phyloP scores from a whole-genome alignment of 2,888 invertebrate species.

The Drosophila prostipennis region DNA sequence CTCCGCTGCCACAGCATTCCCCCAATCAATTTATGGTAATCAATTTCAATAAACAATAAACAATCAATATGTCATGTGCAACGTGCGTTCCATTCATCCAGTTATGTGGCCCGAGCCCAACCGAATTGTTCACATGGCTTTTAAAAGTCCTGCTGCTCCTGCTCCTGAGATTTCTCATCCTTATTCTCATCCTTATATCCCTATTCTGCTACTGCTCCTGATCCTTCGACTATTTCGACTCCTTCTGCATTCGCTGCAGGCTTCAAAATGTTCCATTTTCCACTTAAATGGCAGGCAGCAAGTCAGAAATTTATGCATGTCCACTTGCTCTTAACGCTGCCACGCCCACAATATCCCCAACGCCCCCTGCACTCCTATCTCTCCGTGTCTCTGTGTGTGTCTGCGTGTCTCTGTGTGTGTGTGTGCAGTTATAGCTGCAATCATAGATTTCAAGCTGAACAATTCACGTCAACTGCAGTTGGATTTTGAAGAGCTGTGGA shows the following conservation, averaged over 20 bases:
- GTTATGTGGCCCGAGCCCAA: neutral
- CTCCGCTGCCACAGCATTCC: constrained; percentile 24
- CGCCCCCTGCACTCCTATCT: constrained; percentile 2
- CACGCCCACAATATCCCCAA: constrained; percentile 11
- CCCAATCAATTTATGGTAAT: constrained; percentile 74
- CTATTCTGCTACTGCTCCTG: neutral
- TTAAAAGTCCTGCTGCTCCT: constrained; percentile 22
- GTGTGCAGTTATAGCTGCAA: constrained; percentile 66
- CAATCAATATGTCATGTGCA: constrained; percentile 71
- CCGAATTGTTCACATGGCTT: constrained; percentile 16
- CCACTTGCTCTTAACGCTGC: constrained; percentile 54
- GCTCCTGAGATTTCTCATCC: neutral
- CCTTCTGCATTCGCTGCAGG: constrained; percentile 34
- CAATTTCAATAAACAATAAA: constrained; percentile 67
- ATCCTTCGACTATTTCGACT: constrained; percentile 2
- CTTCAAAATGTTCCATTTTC: constrained; percentile 50
- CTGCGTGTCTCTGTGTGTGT: neutral
- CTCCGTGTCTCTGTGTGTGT: neutral
- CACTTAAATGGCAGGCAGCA: constrained; percentile 51
- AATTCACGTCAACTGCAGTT: constrained; percentile 76
- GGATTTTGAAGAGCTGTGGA: constrained; percentile 64
- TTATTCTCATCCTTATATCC: neutral
- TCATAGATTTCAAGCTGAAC: constrained; percentile 76
- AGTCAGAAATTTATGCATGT: constrained; percentile 69
- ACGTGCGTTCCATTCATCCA: constrained; percentile 33